phyloP scores from a whole-genome alignment of 2,113 vertebrate species.

The Elachura formosa region DNA sequence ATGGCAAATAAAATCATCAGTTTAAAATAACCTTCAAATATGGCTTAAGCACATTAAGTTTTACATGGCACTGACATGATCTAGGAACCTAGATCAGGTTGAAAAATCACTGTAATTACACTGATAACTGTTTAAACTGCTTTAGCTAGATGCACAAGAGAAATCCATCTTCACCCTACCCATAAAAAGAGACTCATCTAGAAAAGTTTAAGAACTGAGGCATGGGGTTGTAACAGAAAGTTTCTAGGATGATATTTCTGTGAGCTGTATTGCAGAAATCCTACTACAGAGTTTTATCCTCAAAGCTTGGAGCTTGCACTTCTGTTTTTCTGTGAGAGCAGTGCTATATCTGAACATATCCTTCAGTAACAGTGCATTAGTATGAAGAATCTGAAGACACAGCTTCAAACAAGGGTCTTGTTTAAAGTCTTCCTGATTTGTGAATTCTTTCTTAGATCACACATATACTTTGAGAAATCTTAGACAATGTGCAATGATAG shows the following conservation, averaged over 20 bases:
- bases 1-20: neutral
- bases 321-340: neutral
- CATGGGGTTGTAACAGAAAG: neutral
- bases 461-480: neutral
- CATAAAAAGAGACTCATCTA: neutral
- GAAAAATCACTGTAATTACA: neutral
- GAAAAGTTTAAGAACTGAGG: neutral
- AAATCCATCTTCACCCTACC: neutral
- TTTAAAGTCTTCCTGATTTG: neutral
- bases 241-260: neutral
- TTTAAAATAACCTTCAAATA: neutral
- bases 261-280: neutral
- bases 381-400: neutral
- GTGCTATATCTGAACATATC: accelerated
- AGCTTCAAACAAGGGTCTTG: neutral
- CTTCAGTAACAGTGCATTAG: neutral
- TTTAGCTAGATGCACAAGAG: neutral
- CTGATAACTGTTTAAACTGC: neutral
- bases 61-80: neutral
- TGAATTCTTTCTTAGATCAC: neutral
- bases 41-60: neutral
- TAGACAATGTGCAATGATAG: neutral
- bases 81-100: neutral
- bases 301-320: neutral
- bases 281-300: neutral